Conservation (phyloP, 2,888 invertebrate species). For the Heteromyza rotundicornis region DNA sequence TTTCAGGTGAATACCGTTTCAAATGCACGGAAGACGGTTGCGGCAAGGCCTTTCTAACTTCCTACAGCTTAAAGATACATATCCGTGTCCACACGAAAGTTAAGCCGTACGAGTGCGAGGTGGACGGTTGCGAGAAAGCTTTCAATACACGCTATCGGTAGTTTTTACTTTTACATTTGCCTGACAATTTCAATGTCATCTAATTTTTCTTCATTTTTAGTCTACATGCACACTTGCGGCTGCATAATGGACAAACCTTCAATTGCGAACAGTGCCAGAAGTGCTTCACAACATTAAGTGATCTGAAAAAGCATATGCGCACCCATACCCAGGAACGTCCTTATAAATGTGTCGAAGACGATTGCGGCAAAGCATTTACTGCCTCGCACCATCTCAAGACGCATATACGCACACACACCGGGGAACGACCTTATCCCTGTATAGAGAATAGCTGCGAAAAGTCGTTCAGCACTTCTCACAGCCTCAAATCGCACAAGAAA, state of each 20-base stretch:
- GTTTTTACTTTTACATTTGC: too few relatives aligned
- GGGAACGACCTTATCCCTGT: slow-evolving; percentile 82
- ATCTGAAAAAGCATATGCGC: slow-evolving; percentile 90
- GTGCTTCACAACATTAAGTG: slow-evolving; percentile 92
- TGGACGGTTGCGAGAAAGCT: slow-evolving; percentile 85
- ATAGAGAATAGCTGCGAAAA: slow-evolving; percentile 72
- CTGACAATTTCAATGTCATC: too few relatives aligned
- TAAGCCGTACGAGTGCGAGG: slow-evolving; percentile 88
- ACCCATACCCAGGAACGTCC: slow-evolving; percentile 92
- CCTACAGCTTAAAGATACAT: slow-evolving; percentile 94
- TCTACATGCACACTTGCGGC: slow-evolving; percentile 85
- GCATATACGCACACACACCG: slow-evolving; percentile 76
- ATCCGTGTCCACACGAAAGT: slow-evolving; percentile 90
- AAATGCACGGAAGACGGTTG: slow-evolving; percentile 87
- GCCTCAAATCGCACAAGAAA: slow-evolving; percentile 78
- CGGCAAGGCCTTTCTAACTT: slow-evolving; percentile 92
- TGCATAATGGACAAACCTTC: slow-evolving; percentile 94
- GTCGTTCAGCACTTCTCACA: slow-evolving; percentile 85
- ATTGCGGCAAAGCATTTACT: slow-evolving; percentile 91
- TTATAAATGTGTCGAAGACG: slow-evolving; percentile 82
- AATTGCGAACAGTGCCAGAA: slow-evolving; percentile 90
- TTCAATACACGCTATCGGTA: slow-evolving; percentile 93
- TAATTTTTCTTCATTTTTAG: slow-evolving; percentile 58
- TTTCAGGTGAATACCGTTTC: slow-evolving; percentile 94
- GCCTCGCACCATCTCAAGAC: slow-evolving; percentile 95